These are phyloP conservation scores for Cheilosia scutellata DNA, from an alignment of 2,888 invertebrate species.

Conservation along the genomic window DNA sequence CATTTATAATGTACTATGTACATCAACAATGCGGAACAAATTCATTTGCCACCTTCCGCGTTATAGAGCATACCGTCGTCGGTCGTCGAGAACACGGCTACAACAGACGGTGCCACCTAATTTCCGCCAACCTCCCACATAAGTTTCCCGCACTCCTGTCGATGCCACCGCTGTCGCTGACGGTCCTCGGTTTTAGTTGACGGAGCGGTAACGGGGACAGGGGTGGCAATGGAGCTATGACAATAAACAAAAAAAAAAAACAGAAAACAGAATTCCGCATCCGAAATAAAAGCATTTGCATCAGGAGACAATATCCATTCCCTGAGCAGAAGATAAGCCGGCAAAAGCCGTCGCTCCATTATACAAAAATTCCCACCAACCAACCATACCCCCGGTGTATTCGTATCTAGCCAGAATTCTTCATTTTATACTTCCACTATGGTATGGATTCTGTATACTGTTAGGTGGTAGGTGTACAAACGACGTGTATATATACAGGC, in stretches of 20 bases:
- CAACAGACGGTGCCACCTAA: constrained; percentile 67
- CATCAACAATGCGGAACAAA: constrained; percentile 65
- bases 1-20: constrained; percentile 2
- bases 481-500: neutral
- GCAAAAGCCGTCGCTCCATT: constrained; percentile 53
- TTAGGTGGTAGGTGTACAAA: constrained; percentile 1
- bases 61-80: constrained; percentile 25
- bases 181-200: neutral
- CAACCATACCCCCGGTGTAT: neutral
- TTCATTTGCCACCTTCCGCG: constrained; percentile 70
- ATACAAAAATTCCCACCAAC: constrained; percentile 24
- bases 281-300: constrained; percentile 73
- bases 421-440: constrained; percentile 41
- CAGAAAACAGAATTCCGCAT: constrained; percentile 33
- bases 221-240: constrained; percentile 17
- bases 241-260: neutral
- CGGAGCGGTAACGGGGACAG: neutral
- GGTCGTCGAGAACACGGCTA: constrained; percentile 35
- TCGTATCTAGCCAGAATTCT: constrained; percentile 32
- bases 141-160: constrained; percentile 13
- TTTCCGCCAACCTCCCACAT: constrained; percentile 51
- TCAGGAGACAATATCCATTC: constrained; percentile 66
- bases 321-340: constrained; percentile 51
- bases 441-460: neutral
- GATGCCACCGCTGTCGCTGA: constrained; percentile 11